Evolutionary conservation across 2,797 vertebrate genomes (phyloP).

Genomic region (Diceros bicornis): DNA sequence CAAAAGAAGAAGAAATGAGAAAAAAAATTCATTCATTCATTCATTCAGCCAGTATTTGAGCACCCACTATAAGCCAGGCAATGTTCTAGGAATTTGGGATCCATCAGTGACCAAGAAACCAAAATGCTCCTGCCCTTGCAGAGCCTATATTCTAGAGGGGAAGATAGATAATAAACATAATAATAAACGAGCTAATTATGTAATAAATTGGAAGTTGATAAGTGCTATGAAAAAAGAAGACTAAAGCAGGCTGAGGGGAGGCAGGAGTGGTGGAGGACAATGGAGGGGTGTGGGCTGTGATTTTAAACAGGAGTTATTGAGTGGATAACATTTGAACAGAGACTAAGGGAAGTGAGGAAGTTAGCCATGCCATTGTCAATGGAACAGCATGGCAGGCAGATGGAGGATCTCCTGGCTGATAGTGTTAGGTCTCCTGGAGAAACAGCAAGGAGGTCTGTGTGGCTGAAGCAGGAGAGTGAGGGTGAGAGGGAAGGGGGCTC

Average conservation of each 20-base stretch:
- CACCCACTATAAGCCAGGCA: background rate
- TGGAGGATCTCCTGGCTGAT: background rate
- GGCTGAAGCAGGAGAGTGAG: background rate
- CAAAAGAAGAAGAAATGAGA: background rate
- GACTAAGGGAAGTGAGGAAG: background rate
- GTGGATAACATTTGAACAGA: background rate
- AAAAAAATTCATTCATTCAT: background rate
- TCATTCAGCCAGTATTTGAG: constrained; percentile 44
- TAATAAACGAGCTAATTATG: background rate
- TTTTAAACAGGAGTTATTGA: background rate
- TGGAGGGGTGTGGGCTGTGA: background rate
- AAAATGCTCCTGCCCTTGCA: background rate
- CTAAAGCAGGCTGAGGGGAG: background rate
- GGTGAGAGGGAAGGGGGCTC: background rate
- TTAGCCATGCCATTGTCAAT: background rate
- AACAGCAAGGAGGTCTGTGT: background rate
- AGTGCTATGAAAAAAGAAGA: background rate
- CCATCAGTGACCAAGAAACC: constrained; percentile 21
- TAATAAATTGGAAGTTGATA: background rate
- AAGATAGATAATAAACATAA: background rate
- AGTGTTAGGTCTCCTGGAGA: background rate
- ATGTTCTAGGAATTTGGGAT: background rate
- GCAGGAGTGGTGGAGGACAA: background rate
- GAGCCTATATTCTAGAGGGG: background rate
- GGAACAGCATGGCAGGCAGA: background rate